phyloP scores from a whole-genome alignment of 2,797 vertebrate genomes.

The Melanotaenia nigrans region DNA sequence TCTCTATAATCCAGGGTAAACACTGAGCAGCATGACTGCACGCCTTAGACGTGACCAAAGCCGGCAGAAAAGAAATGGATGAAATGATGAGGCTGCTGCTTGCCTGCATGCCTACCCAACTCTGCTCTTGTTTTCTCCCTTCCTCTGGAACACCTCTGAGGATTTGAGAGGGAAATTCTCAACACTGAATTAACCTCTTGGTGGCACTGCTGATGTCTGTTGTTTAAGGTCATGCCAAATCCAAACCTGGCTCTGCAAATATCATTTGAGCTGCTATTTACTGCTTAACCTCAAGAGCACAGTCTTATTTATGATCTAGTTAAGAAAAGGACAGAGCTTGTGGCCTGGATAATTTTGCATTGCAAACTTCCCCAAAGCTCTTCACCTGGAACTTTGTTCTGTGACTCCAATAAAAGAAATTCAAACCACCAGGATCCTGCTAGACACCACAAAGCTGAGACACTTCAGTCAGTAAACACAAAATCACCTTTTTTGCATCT shows the following conservation, averaged over 20 bases:
- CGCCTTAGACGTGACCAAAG: slow-evolving; percentile 77
- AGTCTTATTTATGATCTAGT: slow-evolving; percentile 20
- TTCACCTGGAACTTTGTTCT: slow-evolving; percentile 13
- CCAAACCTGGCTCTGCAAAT: slow-evolving; percentile 41
- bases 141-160: slow-evolving; percentile 48
- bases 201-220: slow-evolving; percentile 46
- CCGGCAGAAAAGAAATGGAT: slow-evolving; percentile 72
- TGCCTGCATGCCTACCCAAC: slow-evolving; percentile 50
- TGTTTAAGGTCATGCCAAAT: slow-evolving; percentile 60
- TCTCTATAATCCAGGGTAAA: slow-evolving; percentile 82
- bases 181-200: slow-evolving; percentile 67
- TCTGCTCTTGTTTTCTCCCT: slow-evolving; percentile 40
- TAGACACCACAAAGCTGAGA: slow-evolving; percentile 7
- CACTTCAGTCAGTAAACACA: slow-evolving; percentile 6
- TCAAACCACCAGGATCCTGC: slow-evolving; percentile 2
- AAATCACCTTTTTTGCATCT: slow-evolving; percentile 3
- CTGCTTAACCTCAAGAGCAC: slow-evolving; percentile 13
- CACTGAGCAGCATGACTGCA: slow-evolving; percentile 81
- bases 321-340: slow-evolving; percentile 19
- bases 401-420: slow-evolving; percentile 23
- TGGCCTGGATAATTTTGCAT: slow-evolving; percentile 21
- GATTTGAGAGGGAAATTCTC: slow-evolving; percentile 51
- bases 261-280: slow-evolving; percentile 51
- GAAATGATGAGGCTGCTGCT: slow-evolving; percentile 65
- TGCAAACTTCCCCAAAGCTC: slow-evolving; percentile 23